Conservation (phyloP, 2,113 vertebrate species). For the Macroglossus sobrinus region DNA sequence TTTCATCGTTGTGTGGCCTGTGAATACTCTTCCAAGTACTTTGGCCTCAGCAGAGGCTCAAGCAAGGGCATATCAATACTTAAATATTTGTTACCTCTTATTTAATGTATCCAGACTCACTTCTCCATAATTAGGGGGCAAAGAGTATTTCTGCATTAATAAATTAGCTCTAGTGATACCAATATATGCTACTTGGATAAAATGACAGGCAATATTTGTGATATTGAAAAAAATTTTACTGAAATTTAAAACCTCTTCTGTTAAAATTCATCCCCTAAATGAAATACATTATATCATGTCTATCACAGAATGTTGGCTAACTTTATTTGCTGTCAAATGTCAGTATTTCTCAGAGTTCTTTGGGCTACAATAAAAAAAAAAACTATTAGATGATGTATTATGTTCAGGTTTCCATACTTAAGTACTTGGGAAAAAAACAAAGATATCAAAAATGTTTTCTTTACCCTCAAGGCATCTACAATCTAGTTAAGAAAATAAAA, state of each 20-base stretch:
- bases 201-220: not conserved
- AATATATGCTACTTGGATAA: not conserved
- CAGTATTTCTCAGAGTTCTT: not conserved
- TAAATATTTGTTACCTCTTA: not conserved
- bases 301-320: not conserved
- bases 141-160: not conserved
- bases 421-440: not conserved
- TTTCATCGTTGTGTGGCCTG: too few relatives aligned
- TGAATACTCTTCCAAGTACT: not conserved
- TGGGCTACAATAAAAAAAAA: slow-evolving; percentile 37
- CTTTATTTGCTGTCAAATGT: not conserved
- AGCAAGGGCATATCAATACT: not conserved
- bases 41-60: not conserved
- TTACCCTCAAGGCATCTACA: not conserved
- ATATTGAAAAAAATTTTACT: slow-evolving; percentile 38
- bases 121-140: not conserved
- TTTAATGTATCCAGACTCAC: not conserved
- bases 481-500: slow-evolving; percentile 33
- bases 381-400: not conserved
- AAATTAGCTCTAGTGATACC: not conserved
- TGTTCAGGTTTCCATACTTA: slow-evolving; percentile 11
- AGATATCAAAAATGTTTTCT: slow-evolving; percentile 9
- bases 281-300: not conserved
- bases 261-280: not conserved
- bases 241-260: not conserved